Conservation (phyloP, 1,140 invertebrate species). For the Centruroides sculpturatus region DNA sequence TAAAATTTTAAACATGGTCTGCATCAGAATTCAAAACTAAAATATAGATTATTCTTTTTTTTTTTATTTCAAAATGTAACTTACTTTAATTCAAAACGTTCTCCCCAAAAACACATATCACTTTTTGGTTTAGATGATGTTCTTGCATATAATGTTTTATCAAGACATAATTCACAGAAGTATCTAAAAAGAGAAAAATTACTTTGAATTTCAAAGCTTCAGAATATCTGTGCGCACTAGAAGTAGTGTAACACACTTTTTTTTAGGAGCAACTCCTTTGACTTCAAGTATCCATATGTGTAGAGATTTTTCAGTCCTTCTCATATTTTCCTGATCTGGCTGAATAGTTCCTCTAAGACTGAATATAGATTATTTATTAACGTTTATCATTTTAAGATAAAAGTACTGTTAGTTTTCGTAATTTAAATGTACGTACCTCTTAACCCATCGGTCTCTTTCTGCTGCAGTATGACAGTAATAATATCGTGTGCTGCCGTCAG, state of each 20-base stretch:
- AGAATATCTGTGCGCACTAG: too few relatives aligned
- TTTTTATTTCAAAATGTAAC: conserved; percentile 14
- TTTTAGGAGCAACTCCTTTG: conserved; percentile 80
- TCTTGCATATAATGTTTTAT: conserved; percentile 72
- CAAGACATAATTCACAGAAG: conserved; percentile 81
- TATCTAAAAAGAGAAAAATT: conserved; percentile 35
- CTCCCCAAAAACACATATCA: conserved; percentile 90
- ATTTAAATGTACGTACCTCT: conserved; percentile 40
- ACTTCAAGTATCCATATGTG: conserved; percentile 90
- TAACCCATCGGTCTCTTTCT: conserved; percentile 77
- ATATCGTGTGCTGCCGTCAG: conserved; percentile 51
- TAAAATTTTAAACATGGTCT: not conserved
- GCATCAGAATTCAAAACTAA: not conserved
- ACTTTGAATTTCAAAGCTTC: too few relatives aligned
- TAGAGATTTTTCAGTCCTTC: conserved; percentile 76
- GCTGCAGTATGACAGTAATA: conserved; percentile 75
- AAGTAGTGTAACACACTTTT: conserved; percentile 36
- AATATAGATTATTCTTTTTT: not conserved
- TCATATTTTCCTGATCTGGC: conserved; percentile 62
- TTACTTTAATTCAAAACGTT: conserved; percentile 78
- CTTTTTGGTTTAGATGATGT: conserved; percentile 78
- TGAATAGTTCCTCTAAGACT: conserved; percentile 69
- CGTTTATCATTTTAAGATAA: too few relatives aligned
- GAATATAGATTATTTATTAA: conserved; percentile 1
- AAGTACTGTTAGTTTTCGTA: too few relatives aligned